A percentile compares a stretch with the other conserved stretches of the same genome.
Evolutionary conservation across 92 coral and sea anemone species (phyloP).

Genomic region (Micromussa lordhowensis): DNA sequence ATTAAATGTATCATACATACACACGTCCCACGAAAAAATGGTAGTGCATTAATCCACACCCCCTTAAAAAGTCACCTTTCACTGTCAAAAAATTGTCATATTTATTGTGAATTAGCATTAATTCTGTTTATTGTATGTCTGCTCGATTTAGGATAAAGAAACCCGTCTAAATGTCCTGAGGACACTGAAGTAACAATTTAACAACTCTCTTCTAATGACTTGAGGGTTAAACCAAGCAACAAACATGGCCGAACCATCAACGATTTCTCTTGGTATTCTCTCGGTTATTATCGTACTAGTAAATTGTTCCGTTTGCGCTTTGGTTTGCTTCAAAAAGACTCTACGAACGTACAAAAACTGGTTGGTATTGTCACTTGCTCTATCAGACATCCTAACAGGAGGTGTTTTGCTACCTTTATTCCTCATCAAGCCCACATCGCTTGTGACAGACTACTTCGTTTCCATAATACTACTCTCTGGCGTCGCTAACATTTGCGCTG

Average conservation of each 20-base stretch:
- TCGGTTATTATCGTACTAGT: constrained; percentile 62
- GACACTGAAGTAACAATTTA: too few species aligned
- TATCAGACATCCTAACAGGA: constrained; percentile 75
- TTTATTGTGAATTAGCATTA: too few species aligned
- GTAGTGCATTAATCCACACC: too few species aligned
- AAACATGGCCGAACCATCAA: background rate
- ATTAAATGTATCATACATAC: too few species aligned
- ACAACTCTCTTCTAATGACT: too few species aligned
- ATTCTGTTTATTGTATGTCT: too few species aligned
- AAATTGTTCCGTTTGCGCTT: constrained; percentile 67
- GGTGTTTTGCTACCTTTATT: constrained; percentile 71
- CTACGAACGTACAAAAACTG: constrained; percentile 76
- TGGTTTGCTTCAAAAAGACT: constrained; percentile 71
- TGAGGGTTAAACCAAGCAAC: background rate
- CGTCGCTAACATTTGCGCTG: constrained; percentile 76
- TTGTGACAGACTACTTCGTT: constrained; percentile 48
- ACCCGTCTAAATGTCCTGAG: too few species aligned
- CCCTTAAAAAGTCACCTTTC: too few species aligned
- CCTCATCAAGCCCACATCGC: constrained; percentile 65
- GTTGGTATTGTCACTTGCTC: constrained; percentile 77
- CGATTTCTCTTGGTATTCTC: constrained; percentile 51
- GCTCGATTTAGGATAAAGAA: too few species aligned
- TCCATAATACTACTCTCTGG: constrained; percentile 70
- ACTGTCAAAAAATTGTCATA: too few species aligned
- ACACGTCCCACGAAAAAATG: too few species aligned